Base-by-base conservation (phyloP, 2,113 vertebrate genomes). In the Procavia capensis region DNA sequence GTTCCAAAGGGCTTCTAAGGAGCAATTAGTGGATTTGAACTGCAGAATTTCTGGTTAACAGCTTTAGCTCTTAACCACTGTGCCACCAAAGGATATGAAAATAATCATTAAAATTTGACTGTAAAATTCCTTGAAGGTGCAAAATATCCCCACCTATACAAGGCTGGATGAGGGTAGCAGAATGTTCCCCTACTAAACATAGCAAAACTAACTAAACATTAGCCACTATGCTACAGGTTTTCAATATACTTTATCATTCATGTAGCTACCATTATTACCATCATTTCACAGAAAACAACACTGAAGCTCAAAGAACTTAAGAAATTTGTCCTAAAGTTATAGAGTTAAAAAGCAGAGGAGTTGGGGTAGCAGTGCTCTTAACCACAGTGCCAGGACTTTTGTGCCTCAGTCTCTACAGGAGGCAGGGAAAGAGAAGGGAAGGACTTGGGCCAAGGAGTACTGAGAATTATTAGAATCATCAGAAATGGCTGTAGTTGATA, bases 71-170 rank as follows among this genome's bases (percentile, higher is more conserved):
- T 54, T 54, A 54, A 54, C 50, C 8, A 54, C 50, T 54, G 50
- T 17, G 50, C 50, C 50, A 54, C 17, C 17, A 78, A 64, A 81
- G 11, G 19, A 43, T 80, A 0, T 16, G 74, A 9, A 96, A 93
- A 75, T 61, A 91, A 85, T 92, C 63, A 84, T 84, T 61, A 90
- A 88, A 86, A 50, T 78, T 85, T 92, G 9, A 93, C 68, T 27
- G 3, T 64, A 80, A 90, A 94, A 61, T 90, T 84, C 6, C 41
- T 92, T 50, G 20, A 45, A 20, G 50, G 72, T 88, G 29, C 34
- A 95, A 96, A 85, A 19, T 36, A 79, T 75, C 24, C 96, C 59
- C 61, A 95, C 36, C 43, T 90, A n/a, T 9, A 83, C 17, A 84
- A 93, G n/a, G 10, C 22, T 86, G 31, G 8, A 16, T 83, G 24